Evolutionary conservation across 2,888 invertebrate genomes (phyloP).

Genomic region (Taphrorychus bicolor): DNA sequence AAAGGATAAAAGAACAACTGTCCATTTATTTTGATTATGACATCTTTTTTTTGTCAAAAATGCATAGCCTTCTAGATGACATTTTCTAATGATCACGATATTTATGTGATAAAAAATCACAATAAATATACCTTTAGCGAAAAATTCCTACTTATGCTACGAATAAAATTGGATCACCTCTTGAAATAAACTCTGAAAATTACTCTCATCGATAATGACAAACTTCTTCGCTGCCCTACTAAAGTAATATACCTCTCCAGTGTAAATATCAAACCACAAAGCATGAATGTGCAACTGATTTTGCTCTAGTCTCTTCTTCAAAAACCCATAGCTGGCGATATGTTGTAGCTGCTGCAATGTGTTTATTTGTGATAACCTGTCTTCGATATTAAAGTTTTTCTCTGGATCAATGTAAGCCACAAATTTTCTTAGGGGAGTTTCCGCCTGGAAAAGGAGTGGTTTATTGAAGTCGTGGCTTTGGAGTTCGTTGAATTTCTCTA

Average conservation of each 20-base stretch:
- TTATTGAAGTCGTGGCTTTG: slow-evolving; percentile 68
- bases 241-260: slow-evolving; percentile 94
- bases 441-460: slow-evolving; percentile 85
- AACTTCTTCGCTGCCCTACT: slow-evolving; percentile 86
- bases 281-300: slow-evolving; percentile 91
- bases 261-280: slow-evolving; percentile 97
- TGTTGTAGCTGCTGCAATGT: slow-evolving; percentile 92
- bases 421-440: slow-evolving; percentile 86
- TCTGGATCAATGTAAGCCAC: slow-evolving; percentile 95
- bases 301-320: slow-evolving; percentile 79
- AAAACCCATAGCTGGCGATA: slow-evolving; percentile 90
- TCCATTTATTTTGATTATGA: no score
- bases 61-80: no score
- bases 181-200: slow-evolving; percentile 73
- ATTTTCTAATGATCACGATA: no score
- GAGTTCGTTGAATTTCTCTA: slow-evolving; percentile 82
- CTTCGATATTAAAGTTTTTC: slow-evolving; percentile 84
- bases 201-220: slow-evolving; percentile 84
- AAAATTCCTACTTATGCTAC: no score
- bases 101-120: no score
- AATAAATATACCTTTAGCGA: neutral
- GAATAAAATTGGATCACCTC: slow-evolving; percentile 85
- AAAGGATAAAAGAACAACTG: no score
- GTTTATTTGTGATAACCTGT: slow-evolving; percentile 95
- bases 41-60: no score